These are phyloP conservation scores for Ploceus nigricollis DNA, from an alignment of 2,113 vertebrate genomes.

Conservation along the genomic window DNA sequence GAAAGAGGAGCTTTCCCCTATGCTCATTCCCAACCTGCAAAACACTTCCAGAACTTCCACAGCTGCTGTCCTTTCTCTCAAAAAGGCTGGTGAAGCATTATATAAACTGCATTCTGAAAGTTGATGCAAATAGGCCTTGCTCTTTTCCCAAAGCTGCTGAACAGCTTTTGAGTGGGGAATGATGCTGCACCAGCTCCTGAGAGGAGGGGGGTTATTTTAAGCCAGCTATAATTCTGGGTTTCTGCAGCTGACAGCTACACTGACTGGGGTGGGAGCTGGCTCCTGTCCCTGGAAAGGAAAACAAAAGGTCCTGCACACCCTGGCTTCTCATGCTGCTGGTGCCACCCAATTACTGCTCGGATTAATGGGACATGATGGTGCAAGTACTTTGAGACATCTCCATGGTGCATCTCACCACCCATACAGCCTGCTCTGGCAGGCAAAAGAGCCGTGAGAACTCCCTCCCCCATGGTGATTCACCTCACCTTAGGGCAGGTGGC, in stretches of 20 bases:
- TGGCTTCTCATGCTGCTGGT: neutral
- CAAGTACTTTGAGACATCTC: neutral
- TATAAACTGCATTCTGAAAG: neutral
- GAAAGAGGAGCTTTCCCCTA: neutral
- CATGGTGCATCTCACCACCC: rapidly evolving
- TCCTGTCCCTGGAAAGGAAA: neutral
- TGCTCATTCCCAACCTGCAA: neutral
- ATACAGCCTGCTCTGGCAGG: neutral
- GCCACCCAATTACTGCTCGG: neutral
- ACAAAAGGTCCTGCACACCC: neutral
- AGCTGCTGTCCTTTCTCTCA: neutral
- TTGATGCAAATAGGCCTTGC: neutral
- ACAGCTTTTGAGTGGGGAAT: constrained; percentile 21
- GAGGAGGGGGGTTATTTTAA: neutral
- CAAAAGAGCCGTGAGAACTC: neutral
- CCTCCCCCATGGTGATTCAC: neutral
- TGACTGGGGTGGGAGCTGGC: neutral
- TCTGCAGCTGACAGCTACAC: neutral
- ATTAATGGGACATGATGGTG: neutral
- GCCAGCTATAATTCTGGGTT: neutral
- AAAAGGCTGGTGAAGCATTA: neutral
- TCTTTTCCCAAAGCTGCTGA: neutral
- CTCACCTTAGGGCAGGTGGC: neutral
- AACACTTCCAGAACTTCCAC: neutral
- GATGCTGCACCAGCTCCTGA: neutral